phyloP scores from a whole-genome alignment of 1,140 invertebrate species.

The Chironomus tepperi region DNA sequence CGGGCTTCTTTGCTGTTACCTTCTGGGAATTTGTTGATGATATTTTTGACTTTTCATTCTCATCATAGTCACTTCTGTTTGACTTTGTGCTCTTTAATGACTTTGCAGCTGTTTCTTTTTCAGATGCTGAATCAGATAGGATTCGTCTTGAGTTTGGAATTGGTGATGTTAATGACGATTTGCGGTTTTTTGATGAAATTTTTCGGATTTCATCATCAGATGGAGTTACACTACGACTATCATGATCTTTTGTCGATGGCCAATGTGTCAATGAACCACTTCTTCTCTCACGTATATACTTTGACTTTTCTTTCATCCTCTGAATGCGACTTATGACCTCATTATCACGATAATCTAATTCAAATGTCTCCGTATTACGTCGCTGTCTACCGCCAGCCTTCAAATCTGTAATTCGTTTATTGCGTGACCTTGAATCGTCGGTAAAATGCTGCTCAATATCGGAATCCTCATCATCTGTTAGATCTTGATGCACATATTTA shows the following conservation, averaged over 20 bases:
- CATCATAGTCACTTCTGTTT: neutral
- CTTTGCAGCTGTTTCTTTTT: conserved; percentile 26
- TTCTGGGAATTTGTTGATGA: conserved; percentile 32
- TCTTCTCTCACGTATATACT: neutral
- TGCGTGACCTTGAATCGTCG: conserved; percentile 40
- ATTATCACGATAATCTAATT: conserved; percentile 18
- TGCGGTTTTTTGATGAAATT: neutral
- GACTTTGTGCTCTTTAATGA: conserved; percentile 9
- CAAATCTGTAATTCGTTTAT: neutral
- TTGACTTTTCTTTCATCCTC: conserved; percentile 17
- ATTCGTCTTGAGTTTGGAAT: neutral
- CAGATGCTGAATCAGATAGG: conserved; percentile 24
- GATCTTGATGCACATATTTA: conserved; percentile 42
- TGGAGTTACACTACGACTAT: conserved; percentile 1
- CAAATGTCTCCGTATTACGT: neutral
- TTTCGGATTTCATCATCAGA: conserved; percentile 1
- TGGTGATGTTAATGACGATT: conserved; percentile 2
- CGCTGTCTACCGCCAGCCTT: neutral
- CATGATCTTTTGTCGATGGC: neutral
- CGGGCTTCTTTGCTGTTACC: conserved; percentile 34
- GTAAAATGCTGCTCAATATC: conserved; percentile 42
- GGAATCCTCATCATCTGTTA: conserved; percentile 47
- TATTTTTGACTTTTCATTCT: neutral
- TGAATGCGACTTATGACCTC: conserved; percentile 8
- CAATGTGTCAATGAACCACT: conserved; percentile 15